Percentiles rank a stretch among this genome's conserved stretches.
These are phyloP conservation scores for Leptinotarsa peninsularis DNA, from an alignment of 2,888 invertebrate species.

Conservation along the genomic window DNA sequence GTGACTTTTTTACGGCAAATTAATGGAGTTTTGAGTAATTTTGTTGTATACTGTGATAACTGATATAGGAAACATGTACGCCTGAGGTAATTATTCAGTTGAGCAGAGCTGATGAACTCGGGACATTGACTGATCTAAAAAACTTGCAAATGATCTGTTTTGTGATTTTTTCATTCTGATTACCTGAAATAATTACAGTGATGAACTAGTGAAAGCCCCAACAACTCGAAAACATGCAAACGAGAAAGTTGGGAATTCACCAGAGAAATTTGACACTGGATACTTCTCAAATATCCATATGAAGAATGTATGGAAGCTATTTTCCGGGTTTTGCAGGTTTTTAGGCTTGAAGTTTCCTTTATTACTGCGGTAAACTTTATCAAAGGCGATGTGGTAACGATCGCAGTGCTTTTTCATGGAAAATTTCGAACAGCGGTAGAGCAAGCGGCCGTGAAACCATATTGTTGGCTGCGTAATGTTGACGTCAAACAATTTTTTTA, in stretches of 20 bases:
- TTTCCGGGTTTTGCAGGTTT: no score
- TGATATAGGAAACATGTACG: slow-evolving; percentile 9
- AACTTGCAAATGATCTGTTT: slow-evolving; percentile 5
- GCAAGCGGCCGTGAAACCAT: no score
- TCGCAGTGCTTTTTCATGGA: no score
- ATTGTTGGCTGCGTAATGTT: no score
- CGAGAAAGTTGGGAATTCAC: not conserved
- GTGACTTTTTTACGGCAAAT: slow-evolving; percentile 19
- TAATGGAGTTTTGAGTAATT: slow-evolving; percentile 15
- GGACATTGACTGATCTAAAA: not conserved
- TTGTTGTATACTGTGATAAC: slow-evolving; percentile 13
- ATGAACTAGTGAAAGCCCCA: not conserved
- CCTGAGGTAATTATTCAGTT: slow-evolving; percentile 7
- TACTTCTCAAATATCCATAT: no score
- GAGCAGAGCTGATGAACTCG: not conserved
- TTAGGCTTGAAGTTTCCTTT: no score
- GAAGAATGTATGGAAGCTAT: no score
- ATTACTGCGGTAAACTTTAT: no score
- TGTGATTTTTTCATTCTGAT: not conserved
- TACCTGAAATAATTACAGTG: not conserved
- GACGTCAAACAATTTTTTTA: no score
- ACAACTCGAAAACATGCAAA: not conserved
- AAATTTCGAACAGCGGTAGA: no score
- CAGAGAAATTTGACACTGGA: no score
- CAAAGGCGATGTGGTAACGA: no score